phyloP scores from a whole-genome alignment of 2,888 invertebrate genomes.

The Drepanosiphum platanoidis region DNA sequence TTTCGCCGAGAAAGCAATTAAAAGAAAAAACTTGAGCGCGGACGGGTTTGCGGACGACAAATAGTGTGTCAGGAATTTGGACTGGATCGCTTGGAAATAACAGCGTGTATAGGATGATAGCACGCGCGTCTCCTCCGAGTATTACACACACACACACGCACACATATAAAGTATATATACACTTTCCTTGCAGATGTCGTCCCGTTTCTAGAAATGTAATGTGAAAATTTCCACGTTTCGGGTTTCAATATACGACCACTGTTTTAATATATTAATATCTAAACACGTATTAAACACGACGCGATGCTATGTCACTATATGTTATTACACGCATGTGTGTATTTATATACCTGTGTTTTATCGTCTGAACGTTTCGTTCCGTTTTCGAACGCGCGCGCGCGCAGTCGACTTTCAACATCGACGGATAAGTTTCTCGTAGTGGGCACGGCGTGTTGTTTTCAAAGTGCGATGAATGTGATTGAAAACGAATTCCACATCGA shows the following conservation, averaged over 20 bases:
- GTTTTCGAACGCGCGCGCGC: too few species aligned
- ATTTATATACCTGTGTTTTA: too few species aligned
- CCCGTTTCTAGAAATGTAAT: conserved; percentile 13
- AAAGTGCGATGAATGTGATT: too few species aligned
- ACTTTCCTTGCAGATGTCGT: conserved; percentile 23
- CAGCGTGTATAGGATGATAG: neutral
- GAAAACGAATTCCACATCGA: too few species aligned
- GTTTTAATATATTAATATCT: neutral
- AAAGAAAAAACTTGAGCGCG: conserved; percentile 6
- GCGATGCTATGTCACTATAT: too few species aligned
- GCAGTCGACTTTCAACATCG: neutral
- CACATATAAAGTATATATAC: too few species aligned
- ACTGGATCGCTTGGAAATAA: conserved; percentile 7
- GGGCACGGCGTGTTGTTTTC: too few species aligned
- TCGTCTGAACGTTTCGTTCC: neutral
- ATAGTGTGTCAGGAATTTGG: conserved; percentile 3
- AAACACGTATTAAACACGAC: neutral
- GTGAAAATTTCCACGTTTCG: conserved; percentile 12
- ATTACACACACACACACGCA: too few species aligned
- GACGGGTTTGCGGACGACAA: conserved; percentile 9
- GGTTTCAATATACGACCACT: neutral
- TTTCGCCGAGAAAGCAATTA: conserved; percentile 52
- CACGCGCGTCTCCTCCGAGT: neutral
- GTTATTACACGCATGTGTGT: neutral
- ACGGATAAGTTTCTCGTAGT: neutral